Base-by-base conservation (phyloP, 2,888 invertebrate genomes). In the Conchocele bisecta region DNA sequence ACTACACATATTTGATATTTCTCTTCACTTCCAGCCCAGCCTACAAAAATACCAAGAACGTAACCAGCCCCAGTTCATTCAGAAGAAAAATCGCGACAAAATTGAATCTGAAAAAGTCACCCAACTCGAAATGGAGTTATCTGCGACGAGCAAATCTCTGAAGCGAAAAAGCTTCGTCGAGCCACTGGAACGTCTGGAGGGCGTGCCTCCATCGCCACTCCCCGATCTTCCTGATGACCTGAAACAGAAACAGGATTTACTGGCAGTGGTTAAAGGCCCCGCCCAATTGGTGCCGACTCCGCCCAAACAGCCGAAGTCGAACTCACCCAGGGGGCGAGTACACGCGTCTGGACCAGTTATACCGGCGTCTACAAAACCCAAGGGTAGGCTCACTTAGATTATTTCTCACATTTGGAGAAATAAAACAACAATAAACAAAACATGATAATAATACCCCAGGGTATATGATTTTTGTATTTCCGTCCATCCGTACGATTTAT, bases 201-300 rank as follows among this genome's bases (percentile, higher is more conserved):
- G 74, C 1, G 63, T 70, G 20, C 61, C 75, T 6, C 73, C 69
- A 1, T 84, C 89, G 13, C 85, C 86, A 1, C 75, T 88, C 5
- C 88, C 89, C 15, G 87, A 87, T 11, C 77, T 90, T n/a, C 90
- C 90, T 7, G 86, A 83, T 15, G 83, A 87, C 44, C 76, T 90
- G 6, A 83, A 86, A 75, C 69, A 72, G 50, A 89, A 86, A 75
- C 89, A 89, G 77, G 84, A 83, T 2, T 56, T 80, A 6, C 67
- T 86, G 72, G 70, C 75, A 4, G 65, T 75, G 44, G n/a, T n/a
- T n/a, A n/a, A n/a, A n/a, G n/a, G n/a, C n/a, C n/a, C n/a, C n/a
- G n/a, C n/a, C n/a, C n/a, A n/a, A n/a, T n/a, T n/a, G n/a, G 26
- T 76, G 11, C 82, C 86, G 1, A 67, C 82, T 1, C 82, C 84